Evolutionary conservation across 2,797 vertebrate genomes (phyloP).

Genomic region (Microctenopoma lineatum): DNA sequence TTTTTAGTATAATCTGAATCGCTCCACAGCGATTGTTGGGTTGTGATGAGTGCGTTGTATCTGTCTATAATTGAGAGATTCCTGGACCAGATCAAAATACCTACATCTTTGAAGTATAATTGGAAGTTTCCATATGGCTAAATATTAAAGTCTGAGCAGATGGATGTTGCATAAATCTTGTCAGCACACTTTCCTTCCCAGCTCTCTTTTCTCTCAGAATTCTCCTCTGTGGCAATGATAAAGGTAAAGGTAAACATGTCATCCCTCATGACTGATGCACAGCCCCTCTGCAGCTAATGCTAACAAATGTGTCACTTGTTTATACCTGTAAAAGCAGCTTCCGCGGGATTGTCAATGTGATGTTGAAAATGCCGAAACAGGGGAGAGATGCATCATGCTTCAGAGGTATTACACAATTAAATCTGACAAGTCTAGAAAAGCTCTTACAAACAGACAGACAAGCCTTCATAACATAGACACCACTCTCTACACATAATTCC

Average conservation of each 20-base stretch:
- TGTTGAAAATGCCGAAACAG: constrained; percentile 36
- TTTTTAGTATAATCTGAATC: constrained; percentile 6
- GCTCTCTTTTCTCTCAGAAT: constrained; percentile 30
- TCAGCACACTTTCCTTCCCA: constrained; percentile 5
- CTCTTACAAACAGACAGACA: constrained; percentile 3
- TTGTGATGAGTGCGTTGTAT: not conserved
- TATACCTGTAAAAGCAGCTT: constrained; percentile 26
- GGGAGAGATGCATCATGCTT: constrained; percentile 24
- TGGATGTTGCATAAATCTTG: not conserved
- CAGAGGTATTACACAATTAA: constrained; percentile 22
- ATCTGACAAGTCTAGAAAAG: constrained; percentile 20
- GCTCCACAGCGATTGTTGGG: not conserved
- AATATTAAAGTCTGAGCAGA: constrained; percentile 2
- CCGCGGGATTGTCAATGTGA: constrained; percentile 14
- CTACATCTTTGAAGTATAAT: not conserved
- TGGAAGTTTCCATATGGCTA: not conserved
- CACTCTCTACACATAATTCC: not conserved
- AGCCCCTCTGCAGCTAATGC: constrained; percentile 31
- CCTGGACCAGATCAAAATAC: not conserved
- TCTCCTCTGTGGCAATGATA: constrained; percentile 11
- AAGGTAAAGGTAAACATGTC: constrained; percentile 48
- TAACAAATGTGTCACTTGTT: constrained; percentile 51
- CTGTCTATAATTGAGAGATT: not conserved
- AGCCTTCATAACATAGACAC: not conserved
- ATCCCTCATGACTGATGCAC: constrained; percentile 41